Percentiles rank a stretch among this genome's conserved stretches.
These are phyloP conservation scores for Axea sp. DNA, from an alignment of 2,888 invertebrate species.

Conservation along the genomic window DNA sequence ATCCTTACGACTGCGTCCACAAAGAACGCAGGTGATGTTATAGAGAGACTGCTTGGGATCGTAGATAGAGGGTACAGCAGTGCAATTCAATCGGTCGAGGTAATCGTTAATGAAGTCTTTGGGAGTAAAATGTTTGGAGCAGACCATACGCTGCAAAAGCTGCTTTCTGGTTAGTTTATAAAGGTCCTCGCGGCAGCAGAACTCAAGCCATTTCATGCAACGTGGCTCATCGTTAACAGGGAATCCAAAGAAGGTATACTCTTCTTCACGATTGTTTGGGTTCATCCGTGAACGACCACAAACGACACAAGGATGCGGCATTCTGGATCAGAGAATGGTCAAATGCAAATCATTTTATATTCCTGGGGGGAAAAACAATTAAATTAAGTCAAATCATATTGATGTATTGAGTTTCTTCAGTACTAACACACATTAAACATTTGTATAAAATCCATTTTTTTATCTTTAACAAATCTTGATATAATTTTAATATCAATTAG, in stretches of 20 bases:
- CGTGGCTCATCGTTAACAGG: constrained; percentile 76
- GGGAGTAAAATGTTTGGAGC: constrained; percentile 75
- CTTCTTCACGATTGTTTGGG: constrained; percentile 76
- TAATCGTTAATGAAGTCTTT: constrained; percentile 76
- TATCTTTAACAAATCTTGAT: no score
- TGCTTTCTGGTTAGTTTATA: constrained; percentile 77
- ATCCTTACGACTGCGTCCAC: constrained; percentile 72
- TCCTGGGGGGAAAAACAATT: neutral
- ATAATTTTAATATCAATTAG: no score
- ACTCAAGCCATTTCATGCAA: constrained; percentile 76
- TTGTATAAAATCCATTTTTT: no score
- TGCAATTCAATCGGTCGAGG: constrained; percentile 73
- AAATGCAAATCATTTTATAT: constrained; percentile 6
- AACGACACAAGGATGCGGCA: constrained; percentile 78
- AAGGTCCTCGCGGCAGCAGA: constrained; percentile 76
- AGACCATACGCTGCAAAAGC: constrained; percentile 76
- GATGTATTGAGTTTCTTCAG: no score
- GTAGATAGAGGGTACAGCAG: constrained; percentile 75
- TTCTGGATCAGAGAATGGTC: constrained; percentile 61
- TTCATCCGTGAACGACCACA: constrained; percentile 79
- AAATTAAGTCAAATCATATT: no score
- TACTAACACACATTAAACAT: no score
- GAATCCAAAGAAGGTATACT: constrained; percentile 78
- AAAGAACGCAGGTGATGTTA: constrained; percentile 76
- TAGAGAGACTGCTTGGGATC: constrained; percentile 77